A percentile compares a stretch with the other conserved stretches of the same genome.
phyloP scores from a whole-genome alignment of 2,113 vertebrate genomes.

The Platichthys stellatus region DNA sequence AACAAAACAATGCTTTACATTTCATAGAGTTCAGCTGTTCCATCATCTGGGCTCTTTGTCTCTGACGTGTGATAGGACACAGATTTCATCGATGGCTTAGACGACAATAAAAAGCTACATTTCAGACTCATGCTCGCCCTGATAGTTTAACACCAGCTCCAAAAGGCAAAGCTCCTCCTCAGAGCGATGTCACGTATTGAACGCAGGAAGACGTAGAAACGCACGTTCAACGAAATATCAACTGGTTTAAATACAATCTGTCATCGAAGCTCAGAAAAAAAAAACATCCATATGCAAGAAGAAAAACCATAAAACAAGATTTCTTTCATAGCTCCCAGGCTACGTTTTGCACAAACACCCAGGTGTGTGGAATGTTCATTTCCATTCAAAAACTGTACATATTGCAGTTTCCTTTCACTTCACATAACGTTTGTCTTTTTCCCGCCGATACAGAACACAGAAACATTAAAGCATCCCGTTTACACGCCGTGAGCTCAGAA shows the following conservation, averaged over 20 bases:
- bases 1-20: slow-evolving; percentile 34
- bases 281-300: slow-evolving; percentile 15
- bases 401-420: slow-evolving; percentile 47
- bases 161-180: slow-evolving; percentile 14
- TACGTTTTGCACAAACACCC: slow-evolving; percentile 32
- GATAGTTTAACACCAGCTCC: slow-evolving; percentile 12
- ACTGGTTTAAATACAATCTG: slow-evolving; percentile 58
- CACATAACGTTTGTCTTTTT: slow-evolving; percentile 22
- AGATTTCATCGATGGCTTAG: slow-evolving; percentile 2
- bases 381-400: slow-evolving; percentile 61
- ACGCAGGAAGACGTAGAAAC: slow-evolving; percentile 46
- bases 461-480: slow-evolving; percentile 47
- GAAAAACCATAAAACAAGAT: not conserved
- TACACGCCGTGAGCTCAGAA: not conserved
- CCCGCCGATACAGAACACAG: slow-evolving; percentile 34
- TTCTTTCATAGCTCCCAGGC: slow-evolving; percentile 12
- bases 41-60: not conserved
- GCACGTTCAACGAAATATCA: slow-evolving; percentile 29
- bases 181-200: slow-evolving; percentile 26
- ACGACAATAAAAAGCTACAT: slow-evolving; percentile 20
- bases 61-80: slow-evolving; percentile 6
- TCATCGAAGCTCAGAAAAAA: slow-evolving; percentile 22
- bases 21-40: not conserved
- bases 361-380: slow-evolving; percentile 61
- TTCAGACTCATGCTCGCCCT: slow-evolving; percentile 31